Evolutionary conservation across 2,888 invertebrate genomes (phyloP), one percentile per base, ranked within the genome.

Genomic region (Rotaria socialis): DNA sequence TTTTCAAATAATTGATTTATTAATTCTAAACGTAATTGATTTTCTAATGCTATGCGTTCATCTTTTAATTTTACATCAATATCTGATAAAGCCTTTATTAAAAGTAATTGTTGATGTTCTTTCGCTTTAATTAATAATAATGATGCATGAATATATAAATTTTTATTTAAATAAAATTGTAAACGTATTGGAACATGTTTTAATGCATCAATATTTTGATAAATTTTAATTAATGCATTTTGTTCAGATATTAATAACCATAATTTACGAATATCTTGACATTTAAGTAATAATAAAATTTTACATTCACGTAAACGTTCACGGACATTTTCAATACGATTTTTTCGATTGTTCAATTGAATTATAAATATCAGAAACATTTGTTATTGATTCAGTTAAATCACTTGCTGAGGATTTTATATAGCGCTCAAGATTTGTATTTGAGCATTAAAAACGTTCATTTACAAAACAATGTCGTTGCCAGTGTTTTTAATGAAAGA

Each of bases 241-340:
- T 86, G 86, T 60, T 86, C 86, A 43, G 85, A 86, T 85, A 58
- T 85, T 84, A 85, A 85, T 14, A 86, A 55, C 86, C 86, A 86
- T 50, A 86, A 52, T 16, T 85, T 67, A 8, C 86, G 74, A 14
- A 86, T 85, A 50, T 86, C 86, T 55, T 86, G 85, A 11, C 86
- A 85, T 85, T 86, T 86, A 4, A 85, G 55, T 52, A 85, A 85
- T 35, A 86, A 55, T 22, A 86, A 50, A 52, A 60, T 85, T 84
- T 86, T 86, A 52, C 86, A 86, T 41, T 86, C 85, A 35, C 85
- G 85, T 47, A 86, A 50, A 56, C 85, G 80, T 58, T 86, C 86
- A 60, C 86, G 85, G 11, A 80, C 80, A 80, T 43, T 47, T 47
- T 80, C n/a, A 74, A 75, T 24, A 43, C 75, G 75, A 75, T 24